phyloP scores from a whole-genome alignment of 2,888 invertebrate genomes.

The Drosophila lutescens region DNA sequence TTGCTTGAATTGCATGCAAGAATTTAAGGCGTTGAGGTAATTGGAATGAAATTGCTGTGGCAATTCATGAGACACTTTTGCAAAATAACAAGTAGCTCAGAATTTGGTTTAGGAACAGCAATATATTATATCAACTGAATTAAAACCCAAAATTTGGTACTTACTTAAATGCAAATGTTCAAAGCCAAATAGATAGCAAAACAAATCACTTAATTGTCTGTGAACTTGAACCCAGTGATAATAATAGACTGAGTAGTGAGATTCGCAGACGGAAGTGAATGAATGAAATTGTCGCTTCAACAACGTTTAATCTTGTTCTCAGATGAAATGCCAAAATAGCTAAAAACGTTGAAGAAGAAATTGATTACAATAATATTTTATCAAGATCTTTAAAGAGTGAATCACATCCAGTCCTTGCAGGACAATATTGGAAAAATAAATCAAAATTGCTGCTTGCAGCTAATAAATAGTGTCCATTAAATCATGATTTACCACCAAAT shows the following conservation, averaged over 20 bases:
- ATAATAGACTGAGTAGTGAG: constrained; percentile 2
- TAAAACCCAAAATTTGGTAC: background rate
- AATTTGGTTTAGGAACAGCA: background rate
- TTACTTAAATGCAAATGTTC: background rate
- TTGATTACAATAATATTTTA: background rate
- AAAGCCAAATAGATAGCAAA: background rate
- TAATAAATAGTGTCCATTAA: constrained; percentile 15
- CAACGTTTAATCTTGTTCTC: background rate
- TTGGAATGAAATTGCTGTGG: constrained; percentile 17
- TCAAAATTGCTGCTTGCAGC: constrained; percentile 5
- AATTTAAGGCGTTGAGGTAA: constrained; percentile 11
- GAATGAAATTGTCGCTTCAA: background rate
- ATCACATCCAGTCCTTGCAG: background rate
- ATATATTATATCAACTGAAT: background rate
- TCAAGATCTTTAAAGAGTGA: background rate
- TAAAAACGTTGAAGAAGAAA: background rate
- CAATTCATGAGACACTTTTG: background rate
- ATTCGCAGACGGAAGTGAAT: constrained; percentile 1
- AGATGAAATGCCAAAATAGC: background rate
- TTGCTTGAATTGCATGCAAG: constrained; percentile 41
- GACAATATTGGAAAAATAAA: background rate
- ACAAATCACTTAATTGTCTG: background rate
- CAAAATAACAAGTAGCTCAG: background rate
- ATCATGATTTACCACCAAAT: constrained; percentile 12
- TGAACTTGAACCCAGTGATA: constrained; percentile 10